Conservation (phyloP, 2,888 invertebrate species). For the Dynastes hyllus region DNA sequence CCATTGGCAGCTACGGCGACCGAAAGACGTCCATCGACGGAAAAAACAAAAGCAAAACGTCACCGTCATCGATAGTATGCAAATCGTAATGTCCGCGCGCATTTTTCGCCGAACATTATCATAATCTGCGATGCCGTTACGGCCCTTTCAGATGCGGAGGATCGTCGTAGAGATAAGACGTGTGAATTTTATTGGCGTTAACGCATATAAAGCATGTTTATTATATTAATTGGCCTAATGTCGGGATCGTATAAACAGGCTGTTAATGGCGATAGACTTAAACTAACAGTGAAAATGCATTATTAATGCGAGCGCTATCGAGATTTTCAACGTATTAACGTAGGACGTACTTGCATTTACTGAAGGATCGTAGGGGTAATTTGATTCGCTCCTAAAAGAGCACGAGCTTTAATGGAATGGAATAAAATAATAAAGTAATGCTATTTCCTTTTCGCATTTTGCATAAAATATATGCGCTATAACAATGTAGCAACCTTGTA, state of each 20-base stretch:
- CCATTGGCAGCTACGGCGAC: constrained; percentile 13
- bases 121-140: constrained; percentile 36
- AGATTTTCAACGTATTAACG: background rate
- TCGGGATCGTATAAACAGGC: background rate
- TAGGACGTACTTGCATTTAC: background rate
- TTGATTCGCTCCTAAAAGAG: no score
- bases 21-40: background rate
- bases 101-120: constrained; percentile 43
- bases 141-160: constrained; percentile 6
- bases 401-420: no score
- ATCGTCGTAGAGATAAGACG: constrained; percentile 20
- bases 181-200: constrained; percentile 38
- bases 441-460: no score
- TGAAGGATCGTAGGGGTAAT: background rate
- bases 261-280: constrained; percentile 10
- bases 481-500: no score
- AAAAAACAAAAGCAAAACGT: constrained; percentile 16
- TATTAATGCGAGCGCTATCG: background rate
- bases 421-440: no score
- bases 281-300: constrained; percentile 21
- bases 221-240: constrained; percentile 31
- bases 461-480: no score
- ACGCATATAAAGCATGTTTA: constrained; percentile 35
- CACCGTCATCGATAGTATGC: constrained; percentile 10
- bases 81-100: constrained; percentile 17